Percentiles rank a stretch among this genome's conserved stretches.
Evolutionary conservation across 2,888 invertebrate genomes (phyloP).

Genomic region (Notodonta dromedarius): DNA sequence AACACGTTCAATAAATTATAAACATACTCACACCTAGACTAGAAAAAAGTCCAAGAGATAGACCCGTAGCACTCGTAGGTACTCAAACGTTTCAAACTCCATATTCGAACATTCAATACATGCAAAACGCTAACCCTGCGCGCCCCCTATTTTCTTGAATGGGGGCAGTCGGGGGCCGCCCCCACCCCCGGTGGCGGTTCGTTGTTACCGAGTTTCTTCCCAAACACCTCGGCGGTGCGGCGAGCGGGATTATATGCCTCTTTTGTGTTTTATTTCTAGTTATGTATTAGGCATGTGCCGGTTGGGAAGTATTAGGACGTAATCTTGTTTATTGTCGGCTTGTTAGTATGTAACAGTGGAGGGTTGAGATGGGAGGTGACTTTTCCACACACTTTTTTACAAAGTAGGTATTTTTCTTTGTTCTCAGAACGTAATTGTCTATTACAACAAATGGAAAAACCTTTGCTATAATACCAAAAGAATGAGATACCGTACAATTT

Average conservation of each 20-base stretch:
- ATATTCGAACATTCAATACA: conserved; percentile 5
- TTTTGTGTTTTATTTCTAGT: conserved; percentile 44
- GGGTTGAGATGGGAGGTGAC: neutral
- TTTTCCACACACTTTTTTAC: neutral
- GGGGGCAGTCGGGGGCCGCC: conserved; percentile 22
- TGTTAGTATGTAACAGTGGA: neutral
- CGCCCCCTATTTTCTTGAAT: conserved; percentile 34
- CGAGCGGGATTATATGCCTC: conserved; percentile 49
- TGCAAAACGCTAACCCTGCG: conserved; percentile 29
- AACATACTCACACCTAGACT: too few relatives aligned
- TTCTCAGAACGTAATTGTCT: neutral
- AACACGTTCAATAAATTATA: too few relatives aligned
- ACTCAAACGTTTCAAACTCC: neutral
- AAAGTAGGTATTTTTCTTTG: neutral
- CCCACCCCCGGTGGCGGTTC: conserved; percentile 13
- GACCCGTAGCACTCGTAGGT: too few relatives aligned
- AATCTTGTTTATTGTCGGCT: conserved; percentile 30
- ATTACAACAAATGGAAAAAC: too few relatives aligned
- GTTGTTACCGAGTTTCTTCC: conserved; percentile 53
- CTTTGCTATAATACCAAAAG: too few relatives aligned
- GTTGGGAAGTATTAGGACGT: conserved; percentile 25
- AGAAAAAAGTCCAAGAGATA: too few relatives aligned
- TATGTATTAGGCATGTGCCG: conserved; percentile 21
- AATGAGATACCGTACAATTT: too few relatives aligned
- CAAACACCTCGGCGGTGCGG: conserved; percentile 55